Conservation (phyloP, 2,113 vertebrate genomes). For the Bubo scandiacus region DNA sequence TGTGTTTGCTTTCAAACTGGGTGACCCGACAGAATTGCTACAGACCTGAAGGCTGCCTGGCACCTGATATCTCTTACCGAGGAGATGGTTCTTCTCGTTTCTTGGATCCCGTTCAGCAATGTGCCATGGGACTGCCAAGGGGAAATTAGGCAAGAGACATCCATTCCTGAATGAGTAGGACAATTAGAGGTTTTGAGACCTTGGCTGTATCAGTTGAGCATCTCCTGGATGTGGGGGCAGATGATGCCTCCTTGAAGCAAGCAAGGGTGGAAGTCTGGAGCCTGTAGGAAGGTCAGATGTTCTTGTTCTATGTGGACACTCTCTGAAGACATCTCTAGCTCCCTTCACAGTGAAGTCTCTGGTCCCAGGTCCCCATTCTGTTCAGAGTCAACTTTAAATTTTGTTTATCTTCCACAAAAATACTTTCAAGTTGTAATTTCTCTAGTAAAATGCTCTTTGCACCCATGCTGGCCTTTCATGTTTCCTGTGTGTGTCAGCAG, state of each 20-base stretch:
- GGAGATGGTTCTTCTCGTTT: rapidly evolving
- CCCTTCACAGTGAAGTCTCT: not conserved
- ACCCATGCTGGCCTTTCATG: not conserved
- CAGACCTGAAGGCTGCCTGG: not conserved
- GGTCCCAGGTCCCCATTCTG: not conserved
- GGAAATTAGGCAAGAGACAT: not conserved
- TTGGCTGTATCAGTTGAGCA: not conserved
- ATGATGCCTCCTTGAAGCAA: not conserved
- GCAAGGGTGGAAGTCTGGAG: not conserved
- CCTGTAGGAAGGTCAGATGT: not conserved
- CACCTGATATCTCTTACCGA: not conserved
- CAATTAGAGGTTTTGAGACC: not conserved
- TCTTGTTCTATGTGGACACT: not conserved
- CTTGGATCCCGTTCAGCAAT: rapidly evolving
- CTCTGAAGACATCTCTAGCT: not conserved
- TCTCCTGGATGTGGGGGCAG: not conserved
- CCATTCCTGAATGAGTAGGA: not conserved
- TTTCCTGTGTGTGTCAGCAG: not conserved
- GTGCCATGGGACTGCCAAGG: not conserved
- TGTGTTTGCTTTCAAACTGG: not conserved
- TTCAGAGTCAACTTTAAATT: not conserved
- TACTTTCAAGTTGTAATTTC: not conserved
- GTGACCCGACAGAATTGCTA: not conserved
- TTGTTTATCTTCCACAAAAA: not conserved
- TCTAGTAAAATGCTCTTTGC: not conserved